Conservation (phyloP, 2,888 invertebrate species). For the Notodonta dromedarius region DNA sequence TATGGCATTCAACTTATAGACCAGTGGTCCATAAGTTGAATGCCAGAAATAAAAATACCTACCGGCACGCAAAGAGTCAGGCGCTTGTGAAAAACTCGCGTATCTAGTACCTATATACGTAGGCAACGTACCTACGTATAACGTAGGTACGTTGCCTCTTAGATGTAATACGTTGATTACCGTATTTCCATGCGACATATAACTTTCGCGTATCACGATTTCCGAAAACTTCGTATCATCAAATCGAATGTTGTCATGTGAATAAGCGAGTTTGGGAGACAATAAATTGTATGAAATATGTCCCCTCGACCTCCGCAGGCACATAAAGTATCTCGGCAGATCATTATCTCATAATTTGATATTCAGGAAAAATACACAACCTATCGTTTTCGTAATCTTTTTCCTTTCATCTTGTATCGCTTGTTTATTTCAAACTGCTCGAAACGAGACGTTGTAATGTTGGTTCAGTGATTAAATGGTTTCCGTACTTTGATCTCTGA, state of each 20-base stretch:
- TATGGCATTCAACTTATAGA: no score
- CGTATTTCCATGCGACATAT: conserved; percentile 38
- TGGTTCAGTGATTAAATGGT: background rate
- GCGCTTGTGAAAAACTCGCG: no score
- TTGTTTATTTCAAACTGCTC: background rate
- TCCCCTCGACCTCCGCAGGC: conserved; percentile 10
- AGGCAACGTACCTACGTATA: no score
- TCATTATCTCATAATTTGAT: conserved; percentile 50
- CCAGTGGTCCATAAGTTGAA: no score
- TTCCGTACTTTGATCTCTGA: background rate
- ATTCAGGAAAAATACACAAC: conserved; percentile 11
- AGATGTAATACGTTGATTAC: conserved; percentile 26
- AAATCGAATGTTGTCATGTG: conserved; percentile 30
- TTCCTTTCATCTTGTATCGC: background rate
- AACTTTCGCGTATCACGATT: conserved; percentile 37
- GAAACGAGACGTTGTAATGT: no score
- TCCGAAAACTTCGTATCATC: conserved; percentile 33
- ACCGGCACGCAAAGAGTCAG: no score
- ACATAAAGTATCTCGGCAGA: conserved; percentile 26
- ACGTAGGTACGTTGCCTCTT: background rate
- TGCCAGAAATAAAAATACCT: no score
- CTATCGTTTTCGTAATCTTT: background rate
- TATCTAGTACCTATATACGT: no score
- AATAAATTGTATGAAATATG: conserved; percentile 40
- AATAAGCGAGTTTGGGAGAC: conserved; percentile 25